These are phyloP conservation scores for Leptinotarsa undecemlineata DNA, from an alignment of 1,140 invertebrate genomes.

Conservation along the genomic window DNA sequence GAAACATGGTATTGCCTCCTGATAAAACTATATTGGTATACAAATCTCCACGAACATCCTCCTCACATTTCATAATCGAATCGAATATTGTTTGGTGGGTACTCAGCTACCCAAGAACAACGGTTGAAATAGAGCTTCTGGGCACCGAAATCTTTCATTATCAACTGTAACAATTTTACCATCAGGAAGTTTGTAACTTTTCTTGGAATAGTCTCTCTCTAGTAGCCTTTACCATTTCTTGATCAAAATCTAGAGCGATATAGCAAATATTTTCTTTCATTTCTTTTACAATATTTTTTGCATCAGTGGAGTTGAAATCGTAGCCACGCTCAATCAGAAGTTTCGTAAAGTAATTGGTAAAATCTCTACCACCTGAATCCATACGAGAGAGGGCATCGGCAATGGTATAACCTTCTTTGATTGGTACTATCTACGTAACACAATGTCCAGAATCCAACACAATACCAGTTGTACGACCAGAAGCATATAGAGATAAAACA, in stretches of 20 bases:
- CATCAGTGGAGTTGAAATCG: slow-evolving; percentile 82
- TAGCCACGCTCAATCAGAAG: slow-evolving; percentile 86
- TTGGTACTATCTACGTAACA: slow-evolving; percentile 87
- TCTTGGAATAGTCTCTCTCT: slow-evolving; percentile 75
- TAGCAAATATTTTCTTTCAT: slow-evolving; percentile 94
- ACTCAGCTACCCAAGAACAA: too few relatives aligned
- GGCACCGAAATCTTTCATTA: too few relatives aligned
- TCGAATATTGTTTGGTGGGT: slow-evolving; percentile 91
- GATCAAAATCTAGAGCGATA: slow-evolving; percentile 91
- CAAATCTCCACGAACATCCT: slow-evolving; percentile 87
- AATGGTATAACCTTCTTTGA: slow-evolving; percentile 88
- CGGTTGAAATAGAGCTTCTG: too few relatives aligned
- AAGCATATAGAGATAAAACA: slow-evolving; percentile 82
- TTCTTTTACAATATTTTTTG: slow-evolving; percentile 90
- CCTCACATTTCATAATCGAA: slow-evolving; percentile 94
- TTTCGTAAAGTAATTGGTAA: slow-evolving; percentile 91
- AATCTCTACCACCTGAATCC: slow-evolving; percentile 85
- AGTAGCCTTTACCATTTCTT: slow-evolving; percentile 92
- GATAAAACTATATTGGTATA: slow-evolving; percentile 91
- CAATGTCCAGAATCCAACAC: slow-evolving; percentile 87
- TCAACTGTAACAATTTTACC: too few relatives aligned
- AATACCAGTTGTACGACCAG: slow-evolving; percentile 90
- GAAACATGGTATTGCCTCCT: slow-evolving; percentile 52
- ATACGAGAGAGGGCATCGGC: slow-evolving; percentile 86
- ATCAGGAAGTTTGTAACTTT: too few relatives aligned